A percentile compares a stretch with the other conserved stretches of the same genome.
phyloP scores from a whole-genome alignment of 2,888 invertebrate species.

The Aporophyla nigra region DNA sequence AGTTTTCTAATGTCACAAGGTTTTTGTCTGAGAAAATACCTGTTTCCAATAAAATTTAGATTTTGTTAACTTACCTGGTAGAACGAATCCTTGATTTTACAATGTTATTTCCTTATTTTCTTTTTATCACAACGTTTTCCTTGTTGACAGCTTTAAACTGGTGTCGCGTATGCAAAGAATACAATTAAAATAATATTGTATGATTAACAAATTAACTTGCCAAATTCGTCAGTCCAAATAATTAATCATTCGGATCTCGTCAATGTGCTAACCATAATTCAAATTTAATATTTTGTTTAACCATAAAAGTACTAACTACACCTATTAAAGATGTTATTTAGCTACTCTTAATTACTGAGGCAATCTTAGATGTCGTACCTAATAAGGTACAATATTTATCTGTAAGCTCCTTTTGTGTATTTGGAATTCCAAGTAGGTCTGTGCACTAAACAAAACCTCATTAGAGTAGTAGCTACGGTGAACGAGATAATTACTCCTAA shows the following conservation, averaged over 20 bases:
- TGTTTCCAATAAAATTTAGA: background rate
- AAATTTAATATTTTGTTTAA: constrained; percentile 10
- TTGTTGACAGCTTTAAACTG: constrained; percentile 18
- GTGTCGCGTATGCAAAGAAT: background rate
- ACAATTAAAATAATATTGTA: constrained; percentile 28
- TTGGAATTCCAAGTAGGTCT: constrained; percentile 23
- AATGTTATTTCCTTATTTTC: constrained; percentile 33
- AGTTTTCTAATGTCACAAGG: background rate
- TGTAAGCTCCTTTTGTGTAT: background rate
- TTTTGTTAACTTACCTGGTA: background rate
- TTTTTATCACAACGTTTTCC: constrained; percentile 25
- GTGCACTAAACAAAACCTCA: constrained; percentile 20
- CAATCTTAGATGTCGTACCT: background rate
- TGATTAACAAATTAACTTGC: constrained; percentile 13
- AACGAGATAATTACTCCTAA: constrained; percentile 30
- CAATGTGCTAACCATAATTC: background rate
- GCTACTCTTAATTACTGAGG: background rate
- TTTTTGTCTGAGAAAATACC: background rate
- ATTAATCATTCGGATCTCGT: background rate
- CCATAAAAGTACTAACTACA: background rate
- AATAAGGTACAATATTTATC: background rate
- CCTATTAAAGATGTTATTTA: background rate
- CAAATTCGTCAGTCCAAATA: constrained; percentile 14
- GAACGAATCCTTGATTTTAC: constrained; percentile 4
- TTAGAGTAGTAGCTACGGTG: constrained; percentile 17